Conservation (phyloP, 2,113 vertebrate genomes). For the Hepsetus odoe region DNA sequence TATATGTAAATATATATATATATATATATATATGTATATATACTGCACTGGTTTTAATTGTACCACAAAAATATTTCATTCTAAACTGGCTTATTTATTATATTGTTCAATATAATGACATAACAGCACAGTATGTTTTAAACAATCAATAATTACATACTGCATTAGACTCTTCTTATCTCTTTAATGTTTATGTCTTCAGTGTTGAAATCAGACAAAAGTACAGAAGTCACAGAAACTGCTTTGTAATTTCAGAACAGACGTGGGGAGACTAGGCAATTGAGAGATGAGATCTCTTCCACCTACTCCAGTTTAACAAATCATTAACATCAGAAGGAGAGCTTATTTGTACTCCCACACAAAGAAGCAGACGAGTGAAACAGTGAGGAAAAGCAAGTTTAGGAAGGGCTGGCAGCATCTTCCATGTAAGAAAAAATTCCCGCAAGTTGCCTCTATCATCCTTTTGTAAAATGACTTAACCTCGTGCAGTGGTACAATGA, state of each 20-base stretch:
- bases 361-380: background rate
- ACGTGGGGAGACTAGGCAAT: background rate
- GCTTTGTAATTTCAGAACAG: background rate
- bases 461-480: conserved; percentile 40
- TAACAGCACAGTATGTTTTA: too few relatives aligned
- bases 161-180: too few relatives aligned
- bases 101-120: too few relatives aligned
- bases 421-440: too few relatives aligned
- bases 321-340: background rate
- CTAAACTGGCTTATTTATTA: too few relatives aligned
- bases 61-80: too few relatives aligned
- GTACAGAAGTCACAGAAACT: background rate
- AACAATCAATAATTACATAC: background rate
- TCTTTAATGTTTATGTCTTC: too few relatives aligned
- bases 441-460: background rate
- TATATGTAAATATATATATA: too few relatives aligned
- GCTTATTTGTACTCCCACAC: conserved; percentile 9
- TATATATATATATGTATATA: too few relatives aligned
- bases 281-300: background rate
- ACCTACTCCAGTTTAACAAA: background rate
- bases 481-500: conserved; percentile 35
- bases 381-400: background rate
- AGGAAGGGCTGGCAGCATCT: background rate
- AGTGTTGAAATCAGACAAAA: too few relatives aligned
- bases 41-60: too few relatives aligned